A percentile compares a stretch with the other conserved stretches of the same genome.
phyloP scores from a whole-genome alignment of 2,113 vertebrate species.

The Peucedramus taeniatus region DNA sequence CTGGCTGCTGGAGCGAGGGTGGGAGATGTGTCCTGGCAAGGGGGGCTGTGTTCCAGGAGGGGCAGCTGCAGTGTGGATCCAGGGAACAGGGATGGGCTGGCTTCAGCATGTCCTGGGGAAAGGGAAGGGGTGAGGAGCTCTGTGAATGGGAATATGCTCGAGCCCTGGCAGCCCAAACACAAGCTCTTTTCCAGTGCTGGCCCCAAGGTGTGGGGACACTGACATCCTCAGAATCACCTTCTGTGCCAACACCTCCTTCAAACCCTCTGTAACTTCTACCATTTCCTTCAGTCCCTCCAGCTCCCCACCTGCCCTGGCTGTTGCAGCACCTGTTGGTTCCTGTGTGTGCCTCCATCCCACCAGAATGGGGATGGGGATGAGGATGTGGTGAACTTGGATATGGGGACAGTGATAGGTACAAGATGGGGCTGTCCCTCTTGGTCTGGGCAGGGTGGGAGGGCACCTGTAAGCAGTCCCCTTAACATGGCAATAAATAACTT shows the following conservation, averaged over 20 bases:
- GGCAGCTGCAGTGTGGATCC: not conserved
- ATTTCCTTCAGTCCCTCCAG: not conserved
- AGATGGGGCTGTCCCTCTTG: not conserved
- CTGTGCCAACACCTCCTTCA: not conserved
- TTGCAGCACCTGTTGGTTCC: accelerated
- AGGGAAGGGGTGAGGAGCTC: not conserved
- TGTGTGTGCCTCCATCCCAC: not conserved
- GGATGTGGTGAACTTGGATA: not conserved
- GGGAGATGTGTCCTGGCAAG: not conserved
- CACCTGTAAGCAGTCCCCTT: not conserved
- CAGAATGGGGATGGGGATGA: not conserved
- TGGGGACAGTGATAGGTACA: not conserved
- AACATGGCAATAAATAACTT: constrained; percentile 15
- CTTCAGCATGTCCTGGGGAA: accelerated
- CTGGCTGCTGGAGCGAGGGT: not conserved
- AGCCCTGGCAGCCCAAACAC: accelerated
- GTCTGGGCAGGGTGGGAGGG: not conserved
- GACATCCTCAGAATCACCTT: not conserved
- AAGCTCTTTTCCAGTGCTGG: not conserved
- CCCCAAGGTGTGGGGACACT: not conserved
- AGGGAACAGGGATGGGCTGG: not conserved
- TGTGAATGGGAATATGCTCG: accelerated
- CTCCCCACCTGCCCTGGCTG: not conserved
- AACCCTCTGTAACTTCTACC: constrained; percentile 8
- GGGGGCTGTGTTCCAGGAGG: not conserved